Evolutionary conservation across 1,140 invertebrate species (phyloP), one percentile per base, ranked within the genome.

Genomic region (Sitophilus oryzae): DNA sequence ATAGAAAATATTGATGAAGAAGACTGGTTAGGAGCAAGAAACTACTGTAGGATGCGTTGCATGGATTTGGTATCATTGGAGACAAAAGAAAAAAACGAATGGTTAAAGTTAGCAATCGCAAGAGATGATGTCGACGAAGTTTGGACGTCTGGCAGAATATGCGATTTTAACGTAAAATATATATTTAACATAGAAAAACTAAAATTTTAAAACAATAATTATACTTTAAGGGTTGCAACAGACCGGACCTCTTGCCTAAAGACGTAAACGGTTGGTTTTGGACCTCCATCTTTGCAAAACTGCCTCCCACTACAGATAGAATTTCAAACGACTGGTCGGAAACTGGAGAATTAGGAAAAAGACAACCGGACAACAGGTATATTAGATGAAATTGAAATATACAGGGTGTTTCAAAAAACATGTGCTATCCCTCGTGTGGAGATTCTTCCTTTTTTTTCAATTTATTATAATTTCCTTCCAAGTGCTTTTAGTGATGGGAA

Each of bases 41-140:
- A 91, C 70, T 91, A 81, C 73, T 91, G 89, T 69, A 79, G 88
- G 59, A 80, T 86, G 70, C 78, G 87, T 19, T 92, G 89, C 71
- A 92, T 92, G 89, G 88, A 92, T 69, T 79, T 88, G 11, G 82
- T 91, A 5, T 88, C 86, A 3, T 71, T 91, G 60, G 88, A 91
- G 72, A 89, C 86, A 46, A 83, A 82, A 40, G 79, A 80, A 15
- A 87, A 91, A 73, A 91, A 91, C 61, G 85, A 89, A 66, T 88
- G 85, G 76, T 82, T 91, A 62, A 91, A 91, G 70, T 77, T 77
- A 52, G 79, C 80, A 52, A 80, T 91, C 46, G 80, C 84, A 15
- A 78, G 83, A 68, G 82, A 82, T 66, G 82, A 82, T 78, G 88
- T 89, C 25, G 71, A 75, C 82, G 0, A 85, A 88, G 74, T 87